These are phyloP conservation scores for Intellagama lesueurii DNA, from an alignment of 2,797 vertebrate genomes.

Conservation along the genomic window DNA sequence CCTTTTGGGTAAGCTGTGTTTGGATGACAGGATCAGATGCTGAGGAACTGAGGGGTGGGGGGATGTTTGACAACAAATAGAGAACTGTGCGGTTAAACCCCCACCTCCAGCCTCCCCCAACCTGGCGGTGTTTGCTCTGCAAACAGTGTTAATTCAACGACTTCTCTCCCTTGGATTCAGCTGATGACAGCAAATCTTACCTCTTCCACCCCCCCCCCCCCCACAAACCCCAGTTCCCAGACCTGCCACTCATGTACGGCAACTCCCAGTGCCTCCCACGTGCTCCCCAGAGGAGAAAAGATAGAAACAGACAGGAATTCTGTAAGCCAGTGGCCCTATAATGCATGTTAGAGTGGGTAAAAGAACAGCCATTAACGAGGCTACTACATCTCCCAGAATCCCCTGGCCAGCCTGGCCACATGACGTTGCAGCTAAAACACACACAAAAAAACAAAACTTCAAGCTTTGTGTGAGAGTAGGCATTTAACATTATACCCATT, in stretches of 20 bases:
- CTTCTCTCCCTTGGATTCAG: constrained; percentile 57
- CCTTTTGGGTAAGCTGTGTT: neutral
- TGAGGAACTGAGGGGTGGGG: constrained; percentile 24
- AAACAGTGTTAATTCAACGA: constrained; percentile 78
- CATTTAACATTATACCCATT: neutral
- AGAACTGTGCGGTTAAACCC: constrained; percentile 66
- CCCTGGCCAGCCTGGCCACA: no score
- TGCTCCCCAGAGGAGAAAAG: neutral
- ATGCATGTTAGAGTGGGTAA: no score
- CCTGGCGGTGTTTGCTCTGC: constrained; percentile 76
- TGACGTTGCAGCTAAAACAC: no score
- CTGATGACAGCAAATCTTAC: constrained; percentile 59
- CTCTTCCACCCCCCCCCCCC: neutral
- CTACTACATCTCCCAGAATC: no score
- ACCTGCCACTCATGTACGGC: neutral
- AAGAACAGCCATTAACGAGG: no score
- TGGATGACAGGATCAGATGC: neutral
- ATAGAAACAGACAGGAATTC: neutral
- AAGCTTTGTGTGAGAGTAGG: no score
- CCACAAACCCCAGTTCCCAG: neutral
- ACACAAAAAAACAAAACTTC: no score
- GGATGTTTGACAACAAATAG: constrained; percentile 74
- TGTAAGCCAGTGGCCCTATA: neutral
- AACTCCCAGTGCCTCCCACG: neutral
- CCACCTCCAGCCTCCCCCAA: constrained; percentile 60